These are phyloP conservation scores for Calidris pugnax DNA, from an alignment of 2,113 vertebrate species.

Conservation along the genomic window DNA sequence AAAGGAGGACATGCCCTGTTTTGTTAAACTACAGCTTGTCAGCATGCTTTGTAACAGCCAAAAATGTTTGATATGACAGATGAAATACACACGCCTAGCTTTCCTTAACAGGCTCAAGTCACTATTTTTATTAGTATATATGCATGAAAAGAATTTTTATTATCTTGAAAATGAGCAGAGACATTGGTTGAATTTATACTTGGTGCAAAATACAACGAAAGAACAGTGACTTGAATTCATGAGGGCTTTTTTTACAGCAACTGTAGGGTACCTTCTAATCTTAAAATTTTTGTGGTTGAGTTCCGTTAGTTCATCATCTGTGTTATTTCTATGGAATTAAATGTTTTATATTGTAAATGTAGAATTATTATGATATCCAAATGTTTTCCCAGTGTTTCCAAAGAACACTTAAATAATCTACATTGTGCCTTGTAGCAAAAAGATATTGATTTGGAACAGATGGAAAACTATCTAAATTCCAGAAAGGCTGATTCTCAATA, in stretches of 20 bases:
- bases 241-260: not conserved
- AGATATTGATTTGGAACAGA: slow-evolving; percentile 42
- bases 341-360: not conserved
- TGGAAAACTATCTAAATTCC: not conserved
- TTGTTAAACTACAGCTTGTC: not conserved
- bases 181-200: not conserved
- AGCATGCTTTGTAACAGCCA: not conserved
- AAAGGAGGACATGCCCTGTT: not conserved
- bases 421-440: slow-evolving; percentile 24
- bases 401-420: not conserved
- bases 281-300: not conserved
- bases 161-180: not conserved
- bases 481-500: not conserved
- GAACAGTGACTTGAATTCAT: not conserved
- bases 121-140: not conserved
- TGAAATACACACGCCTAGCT: not conserved
- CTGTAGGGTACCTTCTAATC: not conserved
- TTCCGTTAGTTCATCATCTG: not conserved
- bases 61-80: not conserved
- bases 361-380: not conserved
- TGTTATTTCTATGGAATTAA: not conserved
- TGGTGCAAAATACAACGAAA: not conserved
- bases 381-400: slow-evolving; percentile 15
- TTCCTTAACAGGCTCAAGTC: not conserved
- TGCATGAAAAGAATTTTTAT: not conserved